phyloP scores from a whole-genome alignment of 2,113 vertebrate genomes.

The Eudorcas thomsonii region DNA sequence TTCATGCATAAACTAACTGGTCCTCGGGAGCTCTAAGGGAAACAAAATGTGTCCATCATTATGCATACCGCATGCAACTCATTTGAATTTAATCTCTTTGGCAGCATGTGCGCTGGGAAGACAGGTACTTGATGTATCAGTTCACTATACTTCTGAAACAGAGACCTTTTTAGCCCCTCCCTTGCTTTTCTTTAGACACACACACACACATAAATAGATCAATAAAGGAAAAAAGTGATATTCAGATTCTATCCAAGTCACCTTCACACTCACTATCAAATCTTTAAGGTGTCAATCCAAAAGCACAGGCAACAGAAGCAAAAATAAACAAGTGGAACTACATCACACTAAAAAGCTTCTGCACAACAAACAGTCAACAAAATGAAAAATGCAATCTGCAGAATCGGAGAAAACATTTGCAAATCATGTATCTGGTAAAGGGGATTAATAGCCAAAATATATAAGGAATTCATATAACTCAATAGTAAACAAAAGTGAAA shows the following conservation, averaged over 20 bases:
- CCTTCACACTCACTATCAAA: not conserved
- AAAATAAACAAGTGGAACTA: not conserved
- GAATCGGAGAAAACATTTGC: not conserved
- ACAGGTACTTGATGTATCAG: not conserved
- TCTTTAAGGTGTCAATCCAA: not conserved
- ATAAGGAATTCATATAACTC: not conserved
- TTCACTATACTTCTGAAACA: not conserved
- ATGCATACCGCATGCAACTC: not conserved
- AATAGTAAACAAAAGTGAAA: not conserved
- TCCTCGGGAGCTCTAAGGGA: not conserved
- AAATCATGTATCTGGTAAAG: not conserved
- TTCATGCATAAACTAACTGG: slow-evolving; percentile 11
- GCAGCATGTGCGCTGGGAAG: accelerated
- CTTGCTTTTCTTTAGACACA: not conserved
- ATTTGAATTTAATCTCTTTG: slow-evolving; percentile 13
- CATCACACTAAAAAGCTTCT: not conserved
- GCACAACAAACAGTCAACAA: not conserved
- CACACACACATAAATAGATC: not conserved
- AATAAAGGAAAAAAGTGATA: slow-evolving; percentile 48
- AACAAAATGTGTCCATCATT: not conserved
- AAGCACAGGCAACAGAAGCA: not conserved
- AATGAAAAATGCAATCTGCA: not conserved
- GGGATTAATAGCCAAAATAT: not conserved
- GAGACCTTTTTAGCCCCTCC: not conserved
- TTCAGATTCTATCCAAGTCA: slow-evolving; percentile 55